Base-by-base conservation (phyloP, 2,888 invertebrate genomes). In the Pterostichus niger region DNA sequence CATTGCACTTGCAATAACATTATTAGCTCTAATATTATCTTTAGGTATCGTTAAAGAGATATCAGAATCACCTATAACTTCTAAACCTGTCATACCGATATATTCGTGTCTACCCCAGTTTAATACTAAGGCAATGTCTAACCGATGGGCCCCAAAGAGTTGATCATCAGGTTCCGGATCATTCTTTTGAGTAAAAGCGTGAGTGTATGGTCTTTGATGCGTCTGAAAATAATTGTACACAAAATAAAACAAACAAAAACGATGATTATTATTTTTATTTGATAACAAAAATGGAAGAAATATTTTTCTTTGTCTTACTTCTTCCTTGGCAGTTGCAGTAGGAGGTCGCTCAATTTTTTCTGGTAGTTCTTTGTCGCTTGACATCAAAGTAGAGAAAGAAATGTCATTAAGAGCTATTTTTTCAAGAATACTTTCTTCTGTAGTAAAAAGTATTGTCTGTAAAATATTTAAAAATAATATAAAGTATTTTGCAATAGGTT, bases 371-470 rank as follows among this genome's bases (percentile, higher is more conserved):
- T 86, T 80, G 40, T 88, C 87, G 24, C 87, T 84, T 11, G 89
- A 87, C 52, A 88, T 89, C 75, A 90, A 85, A 13, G 88, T 89
- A 31, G 88, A 86, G 86, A 90, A 93, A 1, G 90, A 90, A 15
- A 89, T 86, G 86, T 93, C 93, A 86, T 92, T 89, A 85, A 89
- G 88, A 6, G 91, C 91, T 82, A 92, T 93, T 54, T 90, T 88
- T 87, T 94, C 95, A 44, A 97, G 90, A 80, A 96, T 96, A 15
- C 89, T 88, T 46, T 96, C 93, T 86, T 95, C 94, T 84, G 94
- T 95, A 24, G 96, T 96, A 88, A 96, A 97, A 81, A 97, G 91
- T 84, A 97, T 96, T 7, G 96, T 97, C 96, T 97, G 91, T 35
- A 92, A 90, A 85, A 52, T 75, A 54, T 78, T n/a, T 40, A 75